Conservation (phyloP, 2,888 invertebrate genomes). For the Agrotis ipsilon region DNA sequence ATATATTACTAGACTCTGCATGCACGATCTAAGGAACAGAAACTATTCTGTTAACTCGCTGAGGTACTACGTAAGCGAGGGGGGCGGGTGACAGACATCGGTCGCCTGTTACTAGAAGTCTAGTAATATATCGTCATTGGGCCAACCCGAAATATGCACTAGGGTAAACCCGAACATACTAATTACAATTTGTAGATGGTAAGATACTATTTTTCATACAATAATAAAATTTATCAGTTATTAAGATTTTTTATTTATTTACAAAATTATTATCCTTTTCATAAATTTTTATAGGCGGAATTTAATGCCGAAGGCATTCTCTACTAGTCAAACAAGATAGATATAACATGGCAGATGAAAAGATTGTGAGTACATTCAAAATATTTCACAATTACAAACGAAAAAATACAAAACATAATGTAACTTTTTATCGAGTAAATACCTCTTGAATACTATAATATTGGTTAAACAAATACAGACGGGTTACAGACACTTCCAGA, state of each 20-base stretch:
- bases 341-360: neutral
- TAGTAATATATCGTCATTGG: no score
- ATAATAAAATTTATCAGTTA: conserved; percentile 44
- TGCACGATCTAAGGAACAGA: no score
- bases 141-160: conserved; percentile 4
- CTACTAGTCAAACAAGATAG: neutral
- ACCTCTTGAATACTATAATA: no score
- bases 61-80: no score
- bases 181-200: conserved; percentile 29
- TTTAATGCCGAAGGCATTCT: conserved; percentile 1
- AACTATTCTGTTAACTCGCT: no score
- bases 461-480: no score
- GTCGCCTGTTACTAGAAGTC: no score
- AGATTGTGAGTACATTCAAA: neutral
- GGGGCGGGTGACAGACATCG: no score
- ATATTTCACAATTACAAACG: no score
- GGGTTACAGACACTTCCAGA: no score
- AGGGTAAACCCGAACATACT: neutral
- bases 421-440: no score
- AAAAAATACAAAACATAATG: neutral
- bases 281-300: conserved; percentile 1
- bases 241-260: conserved; percentile 23
- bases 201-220: conserved; percentile 58
- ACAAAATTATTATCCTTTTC: neutral
- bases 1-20: no score